A percentile compares a stretch with the other conserved stretches of the same genome.
These are phyloP conservation scores for Limenitis camilla DNA, from an alignment of 2,888 invertebrate species.

Conservation along the genomic window DNA sequence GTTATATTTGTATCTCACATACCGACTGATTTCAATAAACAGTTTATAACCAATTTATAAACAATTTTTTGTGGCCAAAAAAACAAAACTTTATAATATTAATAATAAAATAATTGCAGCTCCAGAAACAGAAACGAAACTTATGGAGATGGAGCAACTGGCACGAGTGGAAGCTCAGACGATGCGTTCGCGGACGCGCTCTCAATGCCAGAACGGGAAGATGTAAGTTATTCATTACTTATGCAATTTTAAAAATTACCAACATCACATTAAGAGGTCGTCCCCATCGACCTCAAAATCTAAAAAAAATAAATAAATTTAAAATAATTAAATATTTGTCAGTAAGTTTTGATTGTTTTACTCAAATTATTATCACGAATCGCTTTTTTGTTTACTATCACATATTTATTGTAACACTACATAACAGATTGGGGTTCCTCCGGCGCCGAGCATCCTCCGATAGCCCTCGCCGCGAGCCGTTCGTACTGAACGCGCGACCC, in stretches of 20 bases:
- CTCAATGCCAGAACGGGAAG: constrained; percentile 75
- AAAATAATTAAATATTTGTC: no score
- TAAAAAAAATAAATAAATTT: no score
- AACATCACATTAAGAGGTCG: not conserved
- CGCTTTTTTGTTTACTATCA: not conserved
- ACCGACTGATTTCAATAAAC: no score
- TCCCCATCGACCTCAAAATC: no score
- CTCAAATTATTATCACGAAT: no score
- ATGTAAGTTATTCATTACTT: constrained; percentile 45
- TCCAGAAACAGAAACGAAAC: constrained; percentile 70
- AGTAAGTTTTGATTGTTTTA: no score
- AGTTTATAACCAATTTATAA: no score
- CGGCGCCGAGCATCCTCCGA: constrained; percentile 71
- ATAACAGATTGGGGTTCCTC: constrained; percentile 65
- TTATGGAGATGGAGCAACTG: constrained; percentile 80
- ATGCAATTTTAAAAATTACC: not conserved
- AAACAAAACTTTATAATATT: not conserved
- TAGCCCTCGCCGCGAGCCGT: constrained; percentile 70
- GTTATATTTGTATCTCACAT: no score
- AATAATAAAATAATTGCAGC: constrained; percentile 32
- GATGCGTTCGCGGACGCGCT: constrained; percentile 74
- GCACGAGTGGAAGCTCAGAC: constrained; percentile 75
- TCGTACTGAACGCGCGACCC: constrained; percentile 59
- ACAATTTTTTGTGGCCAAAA: no score
- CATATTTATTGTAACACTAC: not conserved